A percentile compares a stretch with the other conserved stretches of the same genome.
Conservation (phyloP, 1,140 invertebrate species). For the Drosophila cardini region DNA sequence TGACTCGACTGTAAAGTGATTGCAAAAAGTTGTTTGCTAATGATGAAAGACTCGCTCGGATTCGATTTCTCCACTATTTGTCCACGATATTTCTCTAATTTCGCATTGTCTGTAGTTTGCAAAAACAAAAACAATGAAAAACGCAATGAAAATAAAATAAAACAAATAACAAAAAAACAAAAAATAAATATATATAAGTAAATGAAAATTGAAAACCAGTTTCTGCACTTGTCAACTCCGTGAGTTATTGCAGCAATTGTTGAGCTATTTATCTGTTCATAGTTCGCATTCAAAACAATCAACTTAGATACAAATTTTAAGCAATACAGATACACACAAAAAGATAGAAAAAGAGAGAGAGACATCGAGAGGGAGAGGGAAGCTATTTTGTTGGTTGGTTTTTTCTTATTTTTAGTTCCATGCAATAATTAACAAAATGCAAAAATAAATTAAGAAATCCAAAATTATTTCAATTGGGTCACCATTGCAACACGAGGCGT, state of each 20-base stretch:
- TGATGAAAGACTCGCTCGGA: slow-evolving; percentile 10
- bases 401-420: slow-evolving; percentile 10
- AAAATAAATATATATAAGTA: background rate
- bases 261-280: slow-evolving; percentile 24
- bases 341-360: background rate
- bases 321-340: background rate
- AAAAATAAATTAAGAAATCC: background rate
- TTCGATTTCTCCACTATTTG: slow-evolving; percentile 28
- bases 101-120: slow-evolving; percentile 3
- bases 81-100: slow-evolving; percentile 8
- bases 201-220: slow-evolving; percentile 34
- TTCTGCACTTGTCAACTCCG: slow-evolving; percentile 37
- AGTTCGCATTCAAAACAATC: slow-evolving; percentile 32
- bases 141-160: background rate
- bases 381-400: no score
- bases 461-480: slow-evolving; percentile 45
- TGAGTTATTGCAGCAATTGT: background rate
- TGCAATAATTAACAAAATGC: slow-evolving; percentile 3
- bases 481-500: slow-evolving; percentile 46
- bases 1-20: slow-evolving; percentile 1
- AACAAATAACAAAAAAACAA: slow-evolving; percentile 8
- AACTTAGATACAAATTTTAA: slow-evolving; percentile 14
- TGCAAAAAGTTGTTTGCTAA: slow-evolving; percentile 20
- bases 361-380: background rate
- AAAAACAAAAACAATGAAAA: slow-evolving; percentile 10